Conservation (phyloP, 2,797 vertebrate genomes). For the Mastacembelus armatus region DNA sequence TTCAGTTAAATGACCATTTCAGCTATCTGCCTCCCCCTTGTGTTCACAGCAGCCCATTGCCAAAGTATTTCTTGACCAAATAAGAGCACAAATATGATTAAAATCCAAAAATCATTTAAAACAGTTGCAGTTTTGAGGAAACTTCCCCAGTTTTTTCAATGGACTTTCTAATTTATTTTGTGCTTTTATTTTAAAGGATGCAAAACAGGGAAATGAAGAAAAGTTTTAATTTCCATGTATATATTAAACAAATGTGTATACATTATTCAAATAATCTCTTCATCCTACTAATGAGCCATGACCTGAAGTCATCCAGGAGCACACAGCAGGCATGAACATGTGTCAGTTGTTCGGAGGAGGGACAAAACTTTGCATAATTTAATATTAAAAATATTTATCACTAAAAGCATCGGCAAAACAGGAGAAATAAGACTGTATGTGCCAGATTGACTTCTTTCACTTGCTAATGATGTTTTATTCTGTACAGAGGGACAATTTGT, state of each 20-base stretch:
- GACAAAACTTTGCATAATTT: conserved; percentile 84
- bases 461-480: conserved; percentile 94
- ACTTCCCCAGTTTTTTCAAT: too few relatives aligned
- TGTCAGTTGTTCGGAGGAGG: conserved; percentile 86
- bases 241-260: too few relatives aligned
- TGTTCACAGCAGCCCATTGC: conserved; percentile 31
- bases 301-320: conserved; percentile 91
- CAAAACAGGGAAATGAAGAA: too few relatives aligned
- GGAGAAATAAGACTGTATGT: conserved; percentile 86
- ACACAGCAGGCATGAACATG: conserved; percentile 88
- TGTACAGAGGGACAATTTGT: conserved; percentile 98
- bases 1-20: neutral
- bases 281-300: too few relatives aligned
- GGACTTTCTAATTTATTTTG: too few relatives aligned
- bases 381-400: conserved; percentile 82
- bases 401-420: conserved; percentile 85
- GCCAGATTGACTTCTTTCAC: conserved; percentile 90
- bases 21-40: conserved; percentile 54
- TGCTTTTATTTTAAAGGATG: too few relatives aligned
- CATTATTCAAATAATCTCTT: conserved; percentile 93
- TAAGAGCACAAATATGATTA: too few relatives aligned
- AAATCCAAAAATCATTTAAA: too few relatives aligned
- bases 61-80: neutral
- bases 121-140: too few relatives aligned
- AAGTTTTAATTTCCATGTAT: too few relatives aligned